These are phyloP conservation scores for Bergia puertoricense DNA, from an alignment of 92 coral and sea anemone species.

Conservation along the genomic window DNA sequence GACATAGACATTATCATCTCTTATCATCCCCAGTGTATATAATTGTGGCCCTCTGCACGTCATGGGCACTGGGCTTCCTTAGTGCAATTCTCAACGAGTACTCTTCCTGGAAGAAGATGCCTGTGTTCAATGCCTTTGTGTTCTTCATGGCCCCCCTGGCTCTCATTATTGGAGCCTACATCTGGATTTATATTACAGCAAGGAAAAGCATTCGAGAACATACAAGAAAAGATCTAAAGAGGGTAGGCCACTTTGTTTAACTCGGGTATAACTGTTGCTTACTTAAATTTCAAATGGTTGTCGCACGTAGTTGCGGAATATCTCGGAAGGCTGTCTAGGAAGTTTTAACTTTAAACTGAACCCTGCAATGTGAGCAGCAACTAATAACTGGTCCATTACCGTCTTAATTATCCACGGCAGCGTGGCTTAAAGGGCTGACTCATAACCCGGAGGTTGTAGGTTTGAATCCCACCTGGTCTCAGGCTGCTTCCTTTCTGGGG, in stretches of 20 bases:
- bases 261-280: too few species aligned
- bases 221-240: slow-evolving; percentile 59
- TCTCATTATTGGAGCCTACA: slow-evolving; percentile 68
- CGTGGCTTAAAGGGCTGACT: too few species aligned
- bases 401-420: too few species aligned
- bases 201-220: slow-evolving; percentile 69
- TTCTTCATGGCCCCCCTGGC: slow-evolving; percentile 71
- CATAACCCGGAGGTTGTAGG: too few species aligned
- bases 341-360: too few species aligned
- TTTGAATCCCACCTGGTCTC: too few species aligned
- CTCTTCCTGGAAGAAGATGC: slow-evolving; percentile 49
- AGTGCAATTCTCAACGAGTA: slow-evolving; percentile 53
- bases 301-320: too few species aligned
- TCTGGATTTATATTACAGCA: slow-evolving; percentile 69
- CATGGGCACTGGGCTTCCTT: slow-evolving; percentile 70
- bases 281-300: neutral
- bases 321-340: too few species aligned
- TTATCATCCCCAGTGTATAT: slow-evolving; percentile 52
- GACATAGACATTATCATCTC: neutral
- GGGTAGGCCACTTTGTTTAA: slow-evolving; percentile 50
- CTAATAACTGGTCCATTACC: too few species aligned
- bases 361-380: too few species aligned
- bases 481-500: too few species aligned
- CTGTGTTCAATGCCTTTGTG: slow-evolving; percentile 52
- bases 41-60: slow-evolving; percentile 59